Conservation (phyloP, 2,888 invertebrate genomes). For the Drosophila differens region DNA sequence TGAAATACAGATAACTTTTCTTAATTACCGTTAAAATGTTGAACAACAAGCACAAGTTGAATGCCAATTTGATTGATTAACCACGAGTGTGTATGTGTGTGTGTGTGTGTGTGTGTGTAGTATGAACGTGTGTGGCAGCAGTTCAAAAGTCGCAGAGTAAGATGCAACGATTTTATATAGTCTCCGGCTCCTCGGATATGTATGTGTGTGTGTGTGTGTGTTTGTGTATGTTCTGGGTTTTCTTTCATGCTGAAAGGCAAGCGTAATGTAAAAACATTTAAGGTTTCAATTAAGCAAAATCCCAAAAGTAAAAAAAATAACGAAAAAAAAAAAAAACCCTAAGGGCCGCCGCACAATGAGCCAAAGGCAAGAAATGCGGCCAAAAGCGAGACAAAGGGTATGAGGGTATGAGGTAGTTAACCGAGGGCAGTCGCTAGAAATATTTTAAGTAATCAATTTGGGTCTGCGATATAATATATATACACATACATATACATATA, state of each 20-base stretch:
- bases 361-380: slow-evolving; percentile 13
- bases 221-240: slow-evolving; percentile 21
- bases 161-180: slow-evolving; percentile 34
- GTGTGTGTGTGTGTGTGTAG: not conserved
- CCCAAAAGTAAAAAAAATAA: slow-evolving; percentile 40
- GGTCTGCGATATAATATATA: slow-evolving; percentile 40
- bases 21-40: slow-evolving; percentile 18
- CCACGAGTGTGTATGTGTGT: slow-evolving; percentile 14
- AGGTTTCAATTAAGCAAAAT: slow-evolving; percentile 77
- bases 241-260: slow-evolving; percentile 50
- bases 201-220: not conserved
- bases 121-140: slow-evolving; percentile 6
- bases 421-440: slow-evolving; percentile 41
- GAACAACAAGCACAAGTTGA: slow-evolving; percentile 41
- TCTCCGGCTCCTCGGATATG: slow-evolving; percentile 6
- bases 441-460: slow-evolving; percentile 74
- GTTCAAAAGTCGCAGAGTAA: slow-evolving; percentile 17
- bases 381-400: slow-evolving; percentile 7
- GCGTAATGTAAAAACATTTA: slow-evolving; percentile 73
- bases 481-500: slow-evolving; percentile 2
- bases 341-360: slow-evolving; percentile 39
- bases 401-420: slow-evolving; percentile 1
- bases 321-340: slow-evolving; percentile 36
- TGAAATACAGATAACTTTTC: not conserved
- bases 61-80: slow-evolving; percentile 68